These are phyloP conservation scores for Malurus alboscapulatus DNA, from an alignment of 2,113 vertebrate genomes.

Conservation along the genomic window DNA sequence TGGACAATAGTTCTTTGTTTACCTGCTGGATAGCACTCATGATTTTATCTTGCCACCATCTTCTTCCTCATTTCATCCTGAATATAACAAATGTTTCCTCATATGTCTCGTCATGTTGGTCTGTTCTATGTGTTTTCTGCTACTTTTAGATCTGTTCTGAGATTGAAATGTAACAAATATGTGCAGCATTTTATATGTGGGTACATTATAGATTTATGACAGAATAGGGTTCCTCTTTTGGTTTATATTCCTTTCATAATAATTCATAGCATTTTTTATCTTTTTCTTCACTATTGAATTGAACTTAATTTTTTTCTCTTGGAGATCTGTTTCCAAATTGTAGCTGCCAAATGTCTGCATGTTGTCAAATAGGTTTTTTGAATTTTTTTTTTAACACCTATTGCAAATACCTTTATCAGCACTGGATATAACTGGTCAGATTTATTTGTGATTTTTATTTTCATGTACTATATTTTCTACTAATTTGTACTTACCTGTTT, in stretches of 20 bases:
- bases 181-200: neutral
- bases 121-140: neutral
- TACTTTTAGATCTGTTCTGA: neutral
- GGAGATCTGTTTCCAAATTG: neutral
- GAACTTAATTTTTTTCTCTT: neutral
- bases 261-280: neutral
- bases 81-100: neutral
- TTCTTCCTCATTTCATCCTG: neutral
- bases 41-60: neutral
- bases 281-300: neutral
- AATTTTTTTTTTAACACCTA: neutral
- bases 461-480: neutral
- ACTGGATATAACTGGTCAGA: neutral
- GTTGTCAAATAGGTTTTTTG: neutral
- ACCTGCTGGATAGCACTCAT: neutral
- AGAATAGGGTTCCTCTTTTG: neutral
- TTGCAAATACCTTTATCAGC: neutral
- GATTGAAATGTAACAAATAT: neutral
- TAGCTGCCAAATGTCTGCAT: neutral
- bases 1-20: neutral
- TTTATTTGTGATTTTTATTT: neutral
- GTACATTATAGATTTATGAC: neutral
- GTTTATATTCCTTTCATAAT: neutral
- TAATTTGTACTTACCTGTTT: neutral
- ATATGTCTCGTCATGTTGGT: neutral